These are phyloP conservation scores for Pedionomus torquatus DNA, from an alignment of 2,113 vertebrate genomes.

Conservation along the genomic window DNA sequence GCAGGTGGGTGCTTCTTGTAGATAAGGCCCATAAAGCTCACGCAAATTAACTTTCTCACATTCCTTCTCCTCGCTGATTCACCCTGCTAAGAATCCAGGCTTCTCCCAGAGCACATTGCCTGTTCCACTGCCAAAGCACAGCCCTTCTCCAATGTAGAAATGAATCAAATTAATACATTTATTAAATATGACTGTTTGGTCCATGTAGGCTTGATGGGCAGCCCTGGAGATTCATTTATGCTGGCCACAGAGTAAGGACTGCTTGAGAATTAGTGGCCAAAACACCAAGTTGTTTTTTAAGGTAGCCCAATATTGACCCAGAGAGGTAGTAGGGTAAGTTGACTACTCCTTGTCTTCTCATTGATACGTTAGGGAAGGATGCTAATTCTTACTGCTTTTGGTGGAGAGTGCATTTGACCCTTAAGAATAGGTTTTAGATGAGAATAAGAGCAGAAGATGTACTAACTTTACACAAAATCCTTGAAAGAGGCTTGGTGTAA, in stretches of 20 bases:
- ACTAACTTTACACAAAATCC: neutral
- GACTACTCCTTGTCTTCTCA: neutral
- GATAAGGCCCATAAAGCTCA: slow-evolving; percentile 2
- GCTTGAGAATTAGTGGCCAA: neutral
- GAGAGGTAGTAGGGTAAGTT: neutral
- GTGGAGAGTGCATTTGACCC: neutral
- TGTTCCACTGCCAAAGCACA: slow-evolving; percentile 12
- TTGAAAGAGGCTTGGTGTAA: neutral
- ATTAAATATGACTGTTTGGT: neutral
- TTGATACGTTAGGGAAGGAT: neutral
- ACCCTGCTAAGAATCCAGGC: neutral
- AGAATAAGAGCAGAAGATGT: neutral
- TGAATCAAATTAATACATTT: neutral
- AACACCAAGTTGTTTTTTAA: neutral
- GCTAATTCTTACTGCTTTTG: neutral
- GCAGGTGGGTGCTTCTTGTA: neutral
- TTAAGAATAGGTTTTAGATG: neutral
- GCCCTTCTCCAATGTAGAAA: slow-evolving; percentile 8
- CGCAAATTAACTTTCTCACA: neutral
- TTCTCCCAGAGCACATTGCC: neutral
- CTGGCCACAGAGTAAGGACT: neutral
- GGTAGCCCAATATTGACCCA: neutral
- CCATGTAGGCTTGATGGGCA: neutral
- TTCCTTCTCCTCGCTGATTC: neutral
- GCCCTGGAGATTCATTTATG: neutral